Conservation (phyloP, 2,888 invertebrate genomes). For the Campoplex capitator region DNA sequence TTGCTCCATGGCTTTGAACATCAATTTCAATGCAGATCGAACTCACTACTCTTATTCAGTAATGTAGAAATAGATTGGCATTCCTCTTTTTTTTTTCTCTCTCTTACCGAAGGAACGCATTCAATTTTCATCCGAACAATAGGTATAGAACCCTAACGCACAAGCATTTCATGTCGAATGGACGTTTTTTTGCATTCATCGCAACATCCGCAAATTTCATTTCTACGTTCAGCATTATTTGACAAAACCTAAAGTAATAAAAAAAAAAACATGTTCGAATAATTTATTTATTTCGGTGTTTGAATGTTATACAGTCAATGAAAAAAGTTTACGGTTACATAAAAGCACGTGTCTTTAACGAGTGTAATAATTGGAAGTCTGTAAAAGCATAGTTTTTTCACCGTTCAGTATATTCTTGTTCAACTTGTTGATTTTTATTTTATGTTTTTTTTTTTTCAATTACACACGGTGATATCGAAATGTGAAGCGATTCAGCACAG, state of each 20-base stretch:
- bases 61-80: slow-evolving; percentile 32
- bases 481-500: not conserved
- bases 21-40: slow-evolving; percentile 39
- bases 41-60: slow-evolving; percentile 27
- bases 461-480: not conserved
- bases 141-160: not conserved
- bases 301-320: not conserved
- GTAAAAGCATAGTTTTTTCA: not conserved
- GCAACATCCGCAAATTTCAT: not conserved
- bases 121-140: slow-evolving; percentile 58
- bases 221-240: not conserved
- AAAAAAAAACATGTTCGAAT: too few species aligned
- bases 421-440: not conserved
- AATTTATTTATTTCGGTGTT: not conserved
- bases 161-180: not conserved
- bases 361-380: not conserved
- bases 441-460: not conserved
- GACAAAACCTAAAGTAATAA: not conserved
- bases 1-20: slow-evolving; percentile 18
- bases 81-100: slow-evolving; percentile 14
- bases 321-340: too few species aligned
- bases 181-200: not conserved
- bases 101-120: slow-evolving; percentile 29
- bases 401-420: not conserved
- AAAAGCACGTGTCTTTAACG: not conserved